phyloP scores from a whole-genome alignment of 2,113 vertebrate genomes.

The Nyctibius bracteatus region DNA sequence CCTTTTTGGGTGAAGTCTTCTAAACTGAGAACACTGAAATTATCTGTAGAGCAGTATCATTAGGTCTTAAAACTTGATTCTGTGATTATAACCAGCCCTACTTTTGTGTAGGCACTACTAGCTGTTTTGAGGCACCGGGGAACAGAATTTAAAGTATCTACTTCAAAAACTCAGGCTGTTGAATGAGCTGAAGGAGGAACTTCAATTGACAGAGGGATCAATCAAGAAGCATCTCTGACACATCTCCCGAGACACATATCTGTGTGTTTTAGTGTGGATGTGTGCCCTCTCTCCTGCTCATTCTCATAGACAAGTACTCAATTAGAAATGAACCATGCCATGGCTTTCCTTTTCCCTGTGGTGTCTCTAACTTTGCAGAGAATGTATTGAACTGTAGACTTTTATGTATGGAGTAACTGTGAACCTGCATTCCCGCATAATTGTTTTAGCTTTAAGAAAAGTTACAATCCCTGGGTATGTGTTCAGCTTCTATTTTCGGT shows the following conservation, averaged over 20 bases:
- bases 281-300: neutral
- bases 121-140: neutral
- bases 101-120: neutral
- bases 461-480: neutral
- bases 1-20: slow-evolving; percentile 7
- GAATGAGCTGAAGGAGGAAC: slow-evolving; percentile 10
- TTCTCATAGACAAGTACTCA: neutral
- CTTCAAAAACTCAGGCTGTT: neutral
- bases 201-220: slow-evolving; percentile 9
- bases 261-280: neutral
- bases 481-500: neutral
- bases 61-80: slow-evolving; percentile 16
- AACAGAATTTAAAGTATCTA: slow-evolving; percentile 11
- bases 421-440: neutral
- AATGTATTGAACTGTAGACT: neutral
- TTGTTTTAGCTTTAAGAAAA: neutral
- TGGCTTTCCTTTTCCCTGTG: neutral
- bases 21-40: neutral
- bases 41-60: neutral
- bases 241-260: neutral
- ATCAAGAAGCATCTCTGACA: neutral
- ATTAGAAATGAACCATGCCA: neutral
- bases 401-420: neutral
- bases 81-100: slow-evolving; percentile 5
- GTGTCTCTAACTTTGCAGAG: neutral